Conservation (phyloP, 1,140 invertebrate genomes). For the Heliconius congener region DNA sequence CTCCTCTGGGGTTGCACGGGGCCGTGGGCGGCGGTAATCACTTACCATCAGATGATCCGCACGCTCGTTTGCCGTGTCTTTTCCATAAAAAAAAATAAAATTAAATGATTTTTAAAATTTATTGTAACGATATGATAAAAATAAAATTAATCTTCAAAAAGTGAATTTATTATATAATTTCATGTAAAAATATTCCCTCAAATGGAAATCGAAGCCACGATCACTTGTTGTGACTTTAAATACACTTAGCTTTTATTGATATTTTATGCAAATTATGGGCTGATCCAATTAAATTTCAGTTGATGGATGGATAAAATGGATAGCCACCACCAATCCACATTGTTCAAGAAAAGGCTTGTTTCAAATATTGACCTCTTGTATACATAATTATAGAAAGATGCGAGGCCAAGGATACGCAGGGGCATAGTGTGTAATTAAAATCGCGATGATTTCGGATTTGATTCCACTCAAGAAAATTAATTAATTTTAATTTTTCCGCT, state of each 20-base stretch:
- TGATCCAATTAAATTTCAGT: conserved; percentile 5
- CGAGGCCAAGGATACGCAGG: not conserved
- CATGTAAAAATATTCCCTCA: not conserved
- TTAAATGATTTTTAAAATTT: not conserved
- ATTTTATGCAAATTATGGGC: not conserved
- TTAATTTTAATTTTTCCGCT: too few relatives aligned
- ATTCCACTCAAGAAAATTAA: too few relatives aligned
- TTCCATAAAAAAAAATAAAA: too few relatives aligned
- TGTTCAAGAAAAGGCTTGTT: not conserved
- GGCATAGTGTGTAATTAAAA: too few relatives aligned
- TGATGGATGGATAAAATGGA: not conserved
- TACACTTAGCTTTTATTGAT: not conserved
- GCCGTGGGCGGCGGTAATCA: too few relatives aligned
- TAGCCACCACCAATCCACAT: not conserved
- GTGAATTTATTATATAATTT: not conserved
- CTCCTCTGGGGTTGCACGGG: too few relatives aligned
- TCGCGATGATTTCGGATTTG: too few relatives aligned
- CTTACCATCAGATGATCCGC: too few relatives aligned
- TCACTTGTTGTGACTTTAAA: not conserved
- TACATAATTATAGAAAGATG: not conserved
- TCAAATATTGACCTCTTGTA: not conserved
- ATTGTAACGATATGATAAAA: not conserved
- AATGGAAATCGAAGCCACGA: not conserved
- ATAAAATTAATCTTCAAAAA: too few relatives aligned
- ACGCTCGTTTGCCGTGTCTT: too few relatives aligned